Evolutionary conservation across 2,113 vertebrate genomes (phyloP).

Genomic region (Gnathonemus echidnorhynchus): DNA sequence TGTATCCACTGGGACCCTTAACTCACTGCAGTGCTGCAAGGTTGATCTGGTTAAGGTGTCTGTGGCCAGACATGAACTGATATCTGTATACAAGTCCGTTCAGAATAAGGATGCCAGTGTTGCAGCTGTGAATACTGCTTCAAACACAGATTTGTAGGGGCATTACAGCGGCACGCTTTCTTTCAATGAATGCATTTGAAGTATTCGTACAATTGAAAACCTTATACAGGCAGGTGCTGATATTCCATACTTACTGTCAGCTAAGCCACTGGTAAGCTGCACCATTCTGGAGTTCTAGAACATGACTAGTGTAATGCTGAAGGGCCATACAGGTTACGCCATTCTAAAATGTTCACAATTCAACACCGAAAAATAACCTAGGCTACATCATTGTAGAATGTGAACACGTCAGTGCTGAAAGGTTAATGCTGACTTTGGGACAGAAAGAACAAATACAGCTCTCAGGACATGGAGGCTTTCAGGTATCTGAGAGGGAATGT

Average conservation of each 20-base stretch:
- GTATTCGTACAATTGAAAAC: not conserved
- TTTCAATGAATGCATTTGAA: not conserved
- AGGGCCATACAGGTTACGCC: not conserved
- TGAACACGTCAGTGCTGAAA: not conserved
- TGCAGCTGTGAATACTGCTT: not conserved
- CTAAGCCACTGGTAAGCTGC: not conserved
- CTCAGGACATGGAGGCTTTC: not conserved
- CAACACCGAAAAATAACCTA: not conserved
- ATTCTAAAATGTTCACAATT: not conserved
- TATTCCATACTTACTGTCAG: not conserved
- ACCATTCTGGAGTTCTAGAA: not conserved
- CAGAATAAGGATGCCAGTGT: not conserved
- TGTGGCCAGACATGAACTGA: not conserved
- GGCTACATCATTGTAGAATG: not conserved
- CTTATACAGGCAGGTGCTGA: not conserved
- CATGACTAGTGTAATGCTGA: not conserved
- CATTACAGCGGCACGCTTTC: not conserved
- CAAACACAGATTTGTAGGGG: not conserved
- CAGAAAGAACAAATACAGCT: not conserved
- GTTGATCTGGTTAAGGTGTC: not conserved
- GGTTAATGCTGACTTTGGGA: not conserved
- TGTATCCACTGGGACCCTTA: not conserved
- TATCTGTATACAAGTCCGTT: not conserved
- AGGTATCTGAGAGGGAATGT: not conserved
- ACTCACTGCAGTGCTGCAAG: slow-evolving; percentile 2